phyloP scores from a whole-genome alignment of 2,888 invertebrate genomes.

The Drosophila niveifrons region DNA sequence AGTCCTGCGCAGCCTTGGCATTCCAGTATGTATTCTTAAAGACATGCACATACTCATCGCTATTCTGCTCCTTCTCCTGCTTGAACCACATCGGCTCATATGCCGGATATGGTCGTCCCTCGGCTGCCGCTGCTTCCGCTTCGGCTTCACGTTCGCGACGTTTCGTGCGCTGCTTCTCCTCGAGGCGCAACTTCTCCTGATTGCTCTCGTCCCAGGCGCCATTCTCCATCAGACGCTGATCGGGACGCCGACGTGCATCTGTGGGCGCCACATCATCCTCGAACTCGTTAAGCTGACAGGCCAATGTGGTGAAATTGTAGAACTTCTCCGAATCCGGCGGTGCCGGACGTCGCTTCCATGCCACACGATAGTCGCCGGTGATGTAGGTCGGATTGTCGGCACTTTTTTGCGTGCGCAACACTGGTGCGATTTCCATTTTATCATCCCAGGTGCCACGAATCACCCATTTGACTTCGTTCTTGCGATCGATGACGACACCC shows the following conservation, averaged over 20 bases:
- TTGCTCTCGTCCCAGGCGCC: slow-evolving; percentile 97
- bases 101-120: slow-evolving; percentile 89
- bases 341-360: slow-evolving; percentile 94
- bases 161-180: slow-evolving; percentile 96
- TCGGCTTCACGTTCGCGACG: slow-evolving; percentile 92
- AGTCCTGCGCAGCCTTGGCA: slow-evolving; percentile 94
- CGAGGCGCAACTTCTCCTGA: slow-evolving; percentile 92
- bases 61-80: slow-evolving; percentile 90
- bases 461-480: slow-evolving; percentile 91
- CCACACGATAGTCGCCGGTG: slow-evolving; percentile 93
- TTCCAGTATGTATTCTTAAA: slow-evolving; percentile 97
- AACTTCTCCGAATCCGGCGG: slow-evolving; percentile 90
- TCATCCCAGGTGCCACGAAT: slow-evolving; percentile 97
- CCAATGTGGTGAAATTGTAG: slow-evolving; percentile 97
- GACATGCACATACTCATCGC: slow-evolving; percentile 90
- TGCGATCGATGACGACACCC: slow-evolving; percentile 91
- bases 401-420: slow-evolving; percentile 89
- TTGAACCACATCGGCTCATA: slow-evolving; percentile 96
- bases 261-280: slow-evolving; percentile 97
- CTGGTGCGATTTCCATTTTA: slow-evolving; percentile 97
- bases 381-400: slow-evolving; percentile 95
- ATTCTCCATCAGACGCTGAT: slow-evolving; percentile 98
- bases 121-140: slow-evolving; percentile 89
- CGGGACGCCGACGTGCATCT: slow-evolving; percentile 96
- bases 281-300: slow-evolving; percentile 97